Evolutionary conservation across 2,797 vertebrate genomes (phyloP).

Genomic region (Coregonus sp.): DNA sequence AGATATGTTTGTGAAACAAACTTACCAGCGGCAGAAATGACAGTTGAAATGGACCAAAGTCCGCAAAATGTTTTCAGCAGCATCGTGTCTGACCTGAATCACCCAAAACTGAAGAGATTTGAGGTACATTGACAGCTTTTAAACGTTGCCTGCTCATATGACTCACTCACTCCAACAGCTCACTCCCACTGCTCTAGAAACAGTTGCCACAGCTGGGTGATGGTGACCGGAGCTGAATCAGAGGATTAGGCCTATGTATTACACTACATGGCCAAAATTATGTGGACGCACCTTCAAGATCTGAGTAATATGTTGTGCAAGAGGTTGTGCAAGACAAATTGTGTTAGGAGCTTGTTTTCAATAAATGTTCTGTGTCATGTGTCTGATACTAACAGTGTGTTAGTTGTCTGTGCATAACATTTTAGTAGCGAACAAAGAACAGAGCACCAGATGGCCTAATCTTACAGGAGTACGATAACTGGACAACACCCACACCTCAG

Average conservation of each 20-base stretch:
- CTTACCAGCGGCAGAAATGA: constrained; percentile 29
- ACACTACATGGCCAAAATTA: background rate
- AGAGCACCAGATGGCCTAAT: too few relatives aligned
- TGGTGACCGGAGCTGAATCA: background rate
- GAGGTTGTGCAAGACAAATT: too few relatives aligned
- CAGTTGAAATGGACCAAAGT: constrained; percentile 28
- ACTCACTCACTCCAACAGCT: background rate
- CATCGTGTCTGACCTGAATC: constrained; percentile 35
- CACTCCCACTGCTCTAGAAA: background rate
- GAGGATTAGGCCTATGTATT: background rate
- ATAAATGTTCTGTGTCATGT: too few relatives aligned
- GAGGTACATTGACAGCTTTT: too few relatives aligned
- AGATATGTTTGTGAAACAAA: background rate
- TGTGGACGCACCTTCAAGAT: background rate
- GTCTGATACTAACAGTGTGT: too few relatives aligned
- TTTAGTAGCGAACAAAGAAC: too few relatives aligned
- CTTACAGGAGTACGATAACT: too few relatives aligned
- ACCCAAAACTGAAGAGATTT: background rate
- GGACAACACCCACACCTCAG: too few relatives aligned
- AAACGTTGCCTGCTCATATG: background rate
- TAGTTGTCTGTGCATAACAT: too few relatives aligned
- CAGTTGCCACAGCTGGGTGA: background rate
- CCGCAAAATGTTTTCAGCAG: constrained; percentile 38
- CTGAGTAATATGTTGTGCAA: too few relatives aligned
- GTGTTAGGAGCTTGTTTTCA: too few relatives aligned